These are phyloP conservation scores for Falco biarmicus DNA, from an alignment of 2,797 vertebrate species.

Conservation along the genomic window DNA sequence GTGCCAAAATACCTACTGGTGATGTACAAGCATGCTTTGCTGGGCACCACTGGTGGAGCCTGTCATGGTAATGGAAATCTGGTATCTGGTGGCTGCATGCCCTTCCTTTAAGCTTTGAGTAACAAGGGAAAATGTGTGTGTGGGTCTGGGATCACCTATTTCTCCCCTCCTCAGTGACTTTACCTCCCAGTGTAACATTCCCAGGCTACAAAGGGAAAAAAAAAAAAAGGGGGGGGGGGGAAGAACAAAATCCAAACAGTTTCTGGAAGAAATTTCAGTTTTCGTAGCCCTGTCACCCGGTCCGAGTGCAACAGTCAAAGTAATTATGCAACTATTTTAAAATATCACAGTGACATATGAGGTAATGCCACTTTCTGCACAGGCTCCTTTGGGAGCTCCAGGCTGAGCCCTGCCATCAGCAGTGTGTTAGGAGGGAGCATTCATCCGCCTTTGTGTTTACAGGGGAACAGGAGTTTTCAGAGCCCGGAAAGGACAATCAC, in stretches of 20 bases:
- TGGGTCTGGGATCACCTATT: not conserved
- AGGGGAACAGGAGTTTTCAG: slow-evolving; percentile 3
- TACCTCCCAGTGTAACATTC: not conserved
- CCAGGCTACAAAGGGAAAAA: not conserved
- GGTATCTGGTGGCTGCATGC: not conserved
- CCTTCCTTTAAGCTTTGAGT: not conserved
- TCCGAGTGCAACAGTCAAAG: not conserved
- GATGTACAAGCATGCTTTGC: rapidly evolving
- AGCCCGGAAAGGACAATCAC: not conserved
- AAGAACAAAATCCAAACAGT: not conserved
- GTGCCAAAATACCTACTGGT: not conserved
- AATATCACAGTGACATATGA: slow-evolving; percentile 66
- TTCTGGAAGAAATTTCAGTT: not conserved
- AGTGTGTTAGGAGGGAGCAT: slow-evolving; percentile 1
- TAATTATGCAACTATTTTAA: slow-evolving; percentile 44
- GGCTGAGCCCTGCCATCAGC: not conserved
- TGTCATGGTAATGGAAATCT: not conserved
- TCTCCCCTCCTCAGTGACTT: not conserved
- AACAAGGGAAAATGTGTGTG: not conserved
- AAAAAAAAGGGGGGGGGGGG: no score
- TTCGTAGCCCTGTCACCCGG: slow-evolving; percentile 6
- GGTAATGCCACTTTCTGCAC: slow-evolving; percentile 52
- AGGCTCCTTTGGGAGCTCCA: slow-evolving; percentile 24
- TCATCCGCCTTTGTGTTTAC: slow-evolving; percentile 20
- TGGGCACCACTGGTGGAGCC: not conserved